Percentiles rank a stretch among this genome's conserved stretches.
Evolutionary conservation across 2,888 invertebrate species (phyloP).

Genomic region (Enchytraeus crypticus): DNA sequence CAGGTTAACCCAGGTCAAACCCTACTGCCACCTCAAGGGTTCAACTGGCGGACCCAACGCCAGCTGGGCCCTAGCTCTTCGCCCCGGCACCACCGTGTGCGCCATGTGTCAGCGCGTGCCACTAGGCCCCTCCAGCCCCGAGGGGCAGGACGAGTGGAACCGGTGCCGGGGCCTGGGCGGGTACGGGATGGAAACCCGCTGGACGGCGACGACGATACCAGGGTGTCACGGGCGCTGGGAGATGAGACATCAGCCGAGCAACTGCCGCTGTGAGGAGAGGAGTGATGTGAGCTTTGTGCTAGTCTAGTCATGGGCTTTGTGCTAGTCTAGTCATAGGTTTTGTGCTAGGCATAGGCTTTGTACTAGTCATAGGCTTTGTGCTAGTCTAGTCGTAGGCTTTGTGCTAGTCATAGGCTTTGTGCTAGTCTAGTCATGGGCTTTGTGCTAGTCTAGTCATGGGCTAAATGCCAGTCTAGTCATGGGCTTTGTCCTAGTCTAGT

Average conservation of each 20-base stretch:
- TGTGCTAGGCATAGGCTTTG: too few species aligned
- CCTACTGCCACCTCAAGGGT: slow-evolving; percentile 28
- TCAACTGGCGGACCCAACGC: neutral
- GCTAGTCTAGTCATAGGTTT: too few species aligned
- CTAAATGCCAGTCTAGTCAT: too few species aligned
- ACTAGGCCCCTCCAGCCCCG: slow-evolving; percentile 51
- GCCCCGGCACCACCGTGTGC: slow-evolving; percentile 62
- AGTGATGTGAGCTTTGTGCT: slow-evolving; percentile 20
- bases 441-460: too few species aligned
- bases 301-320: too few species aligned
- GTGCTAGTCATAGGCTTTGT: too few species aligned
- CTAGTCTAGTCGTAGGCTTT: too few species aligned
- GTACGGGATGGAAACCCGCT: slow-evolving; percentile 64
- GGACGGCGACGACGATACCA: slow-evolving; percentile 71
- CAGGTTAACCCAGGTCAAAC: slow-evolving; percentile 56
- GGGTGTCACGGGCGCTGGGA: slow-evolving; percentile 84
- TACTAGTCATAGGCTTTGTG: too few species aligned
- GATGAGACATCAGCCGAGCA: slow-evolving; percentile 49
- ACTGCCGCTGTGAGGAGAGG: slow-evolving; percentile 39
- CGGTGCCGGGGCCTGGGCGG: slow-evolving; percentile 78
- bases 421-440: too few species aligned
- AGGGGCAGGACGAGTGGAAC: slow-evolving; percentile 57
- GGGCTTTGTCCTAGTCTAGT: too few species aligned
- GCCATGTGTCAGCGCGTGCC: slow-evolving; percentile 76
- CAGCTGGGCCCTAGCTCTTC: neutral